A percentile compares a stretch with the other conserved stretches of the same genome.
Conservation (phyloP, 2,113 vertebrate genomes). For the Struthidea cinerea region DNA sequence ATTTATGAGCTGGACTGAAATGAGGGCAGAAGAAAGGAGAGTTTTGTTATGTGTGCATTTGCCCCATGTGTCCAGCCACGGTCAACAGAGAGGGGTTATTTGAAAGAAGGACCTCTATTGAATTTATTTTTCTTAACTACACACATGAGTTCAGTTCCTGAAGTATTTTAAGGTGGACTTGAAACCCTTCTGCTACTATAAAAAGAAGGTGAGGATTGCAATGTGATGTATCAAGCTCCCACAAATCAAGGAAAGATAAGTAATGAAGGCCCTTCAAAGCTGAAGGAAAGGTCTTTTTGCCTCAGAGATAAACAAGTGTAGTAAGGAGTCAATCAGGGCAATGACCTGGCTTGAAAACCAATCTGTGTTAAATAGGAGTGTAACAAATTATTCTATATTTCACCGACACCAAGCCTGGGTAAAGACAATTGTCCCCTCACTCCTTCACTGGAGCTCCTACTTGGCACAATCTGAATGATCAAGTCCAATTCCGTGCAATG, state of each 20-base stretch:
- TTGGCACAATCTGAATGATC: neutral
- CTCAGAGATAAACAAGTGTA: neutral
- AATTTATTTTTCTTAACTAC: neutral
- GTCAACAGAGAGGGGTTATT: neutral
- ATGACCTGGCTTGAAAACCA: neutral
- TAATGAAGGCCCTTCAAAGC: neutral
- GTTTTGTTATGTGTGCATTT: neutral
- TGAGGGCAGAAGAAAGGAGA: neutral
- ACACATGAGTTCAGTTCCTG: rapidly evolving
- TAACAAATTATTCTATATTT: neutral
- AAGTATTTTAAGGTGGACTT: neutral
- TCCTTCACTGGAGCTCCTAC: neutral
- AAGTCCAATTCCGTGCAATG: neutral
- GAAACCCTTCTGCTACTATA: neutral
- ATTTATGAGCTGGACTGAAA: neutral
- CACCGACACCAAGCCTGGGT: neutral
- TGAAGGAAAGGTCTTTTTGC: neutral
- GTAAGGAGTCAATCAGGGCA: neutral
- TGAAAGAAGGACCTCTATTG: neutral
- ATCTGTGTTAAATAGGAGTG: neutral
- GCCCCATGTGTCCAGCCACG: neutral
- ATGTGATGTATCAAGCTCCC: neutral
- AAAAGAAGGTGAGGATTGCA: neutral
- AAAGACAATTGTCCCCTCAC: neutral
- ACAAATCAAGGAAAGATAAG: neutral